Conservation (phyloP, 2,113 vertebrate genomes). For the Platichthys flesus region DNA sequence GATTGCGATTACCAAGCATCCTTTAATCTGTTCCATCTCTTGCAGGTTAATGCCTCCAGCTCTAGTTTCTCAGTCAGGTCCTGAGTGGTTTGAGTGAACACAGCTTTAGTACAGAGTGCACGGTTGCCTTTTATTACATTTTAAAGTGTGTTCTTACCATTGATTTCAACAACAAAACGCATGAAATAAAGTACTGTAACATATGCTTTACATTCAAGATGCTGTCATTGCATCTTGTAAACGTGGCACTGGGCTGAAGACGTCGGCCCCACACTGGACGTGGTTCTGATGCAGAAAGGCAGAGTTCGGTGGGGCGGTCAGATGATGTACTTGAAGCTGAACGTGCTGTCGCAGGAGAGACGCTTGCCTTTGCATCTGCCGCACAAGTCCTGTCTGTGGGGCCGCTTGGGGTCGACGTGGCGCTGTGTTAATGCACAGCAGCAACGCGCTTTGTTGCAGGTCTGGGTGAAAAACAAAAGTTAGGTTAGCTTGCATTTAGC, state of each 20-base stretch:
- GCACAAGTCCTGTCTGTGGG: conserved; percentile 96
- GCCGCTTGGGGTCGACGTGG: conserved; percentile 95
- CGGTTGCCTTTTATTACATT: conserved; percentile 70
- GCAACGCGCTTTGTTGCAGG: conserved; percentile 92
- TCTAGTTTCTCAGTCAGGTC: background rate
- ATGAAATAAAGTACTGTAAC: conserved; percentile 56
- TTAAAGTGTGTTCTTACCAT: conserved; percentile 35
- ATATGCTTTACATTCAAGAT: conserved; percentile 20
- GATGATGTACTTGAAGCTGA: conserved; percentile 99
- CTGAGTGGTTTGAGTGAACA: background rate
- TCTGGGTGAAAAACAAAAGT: conserved; percentile 74
- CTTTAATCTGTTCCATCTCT: too few species aligned
- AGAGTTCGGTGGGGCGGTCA: conserved; percentile 65
- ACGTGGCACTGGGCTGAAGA: conserved; percentile 7
- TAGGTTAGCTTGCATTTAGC: accelerated
- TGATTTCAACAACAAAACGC: conserved; percentile 63
- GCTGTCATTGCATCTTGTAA: conserved; percentile 22
- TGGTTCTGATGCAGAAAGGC: background rate
- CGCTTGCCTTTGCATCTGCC: conserved; percentile 97
- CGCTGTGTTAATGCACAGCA: conserved; percentile 89
- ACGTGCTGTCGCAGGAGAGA: conserved; percentile 95
- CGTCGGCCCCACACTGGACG: background rate
- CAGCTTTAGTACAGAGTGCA: conserved; percentile 53
- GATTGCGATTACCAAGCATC: too few species aligned
- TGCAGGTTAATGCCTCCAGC: background rate